These are phyloP conservation scores for Coenonympha glycerion DNA, from an alignment of 2,888 invertebrate species.

Conservation along the genomic window DNA sequence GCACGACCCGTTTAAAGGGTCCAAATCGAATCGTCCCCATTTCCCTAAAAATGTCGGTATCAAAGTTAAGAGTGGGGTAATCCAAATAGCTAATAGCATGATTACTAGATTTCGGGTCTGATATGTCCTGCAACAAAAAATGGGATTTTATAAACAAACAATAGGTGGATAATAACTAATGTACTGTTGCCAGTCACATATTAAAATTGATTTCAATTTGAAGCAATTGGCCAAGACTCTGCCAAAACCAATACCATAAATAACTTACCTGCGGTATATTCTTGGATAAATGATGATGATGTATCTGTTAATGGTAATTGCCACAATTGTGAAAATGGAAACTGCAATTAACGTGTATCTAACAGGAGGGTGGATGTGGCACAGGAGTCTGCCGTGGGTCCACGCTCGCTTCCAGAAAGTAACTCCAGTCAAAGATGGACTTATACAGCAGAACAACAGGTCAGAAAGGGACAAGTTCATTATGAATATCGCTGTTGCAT, in stretches of 20 bases:
- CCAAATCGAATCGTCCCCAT: constrained; percentile 88
- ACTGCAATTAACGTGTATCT: constrained; percentile 85
- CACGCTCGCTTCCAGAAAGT: constrained; percentile 83
- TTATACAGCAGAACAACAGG: constrained; percentile 86
- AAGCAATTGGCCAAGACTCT: too few relatives aligned
- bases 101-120: constrained; percentile 78
- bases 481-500: constrained; percentile 89
- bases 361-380: constrained; percentile 83
- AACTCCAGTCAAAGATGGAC: constrained; percentile 84
- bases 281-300: constrained; percentile 87
- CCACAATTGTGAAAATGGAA: constrained; percentile 84
- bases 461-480: constrained; percentile 87
- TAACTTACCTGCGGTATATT: constrained; percentile 82
- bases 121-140: constrained; percentile 76
- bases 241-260: background rate
- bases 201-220: background rate
- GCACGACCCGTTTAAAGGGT: constrained; percentile 83
- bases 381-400: constrained; percentile 81
- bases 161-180: too few relatives aligned
- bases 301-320: constrained; percentile 89
- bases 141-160: background rate
- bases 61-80: constrained; percentile 80
- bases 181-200: too few relatives aligned
- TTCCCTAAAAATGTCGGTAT: constrained; percentile 82
- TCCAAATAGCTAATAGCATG: constrained; percentile 85